A percentile compares a stretch with the other conserved stretches of the same genome.
Evolutionary conservation across 2,113 vertebrate species (phyloP).

Genomic region (Hemicordylus capensis): DNA sequence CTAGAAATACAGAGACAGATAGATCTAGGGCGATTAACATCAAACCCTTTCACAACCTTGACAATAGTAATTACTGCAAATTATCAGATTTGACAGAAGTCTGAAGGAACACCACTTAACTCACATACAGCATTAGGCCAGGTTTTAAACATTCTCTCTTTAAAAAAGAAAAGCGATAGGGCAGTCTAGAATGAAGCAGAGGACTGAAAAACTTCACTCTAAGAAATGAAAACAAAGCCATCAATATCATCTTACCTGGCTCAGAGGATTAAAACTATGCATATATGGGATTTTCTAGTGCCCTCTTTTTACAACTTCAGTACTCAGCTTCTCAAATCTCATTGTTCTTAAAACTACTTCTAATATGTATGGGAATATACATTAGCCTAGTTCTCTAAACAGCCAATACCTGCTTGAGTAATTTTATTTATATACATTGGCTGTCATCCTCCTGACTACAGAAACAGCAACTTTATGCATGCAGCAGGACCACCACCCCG

Average conservation of each 20-base stretch:
- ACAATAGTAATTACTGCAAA: conserved; percentile 77
- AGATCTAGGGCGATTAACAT: conserved; percentile 41
- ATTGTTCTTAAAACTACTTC: background rate
- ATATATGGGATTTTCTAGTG: conserved; percentile 29
- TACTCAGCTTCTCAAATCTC: background rate
- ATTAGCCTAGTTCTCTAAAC: background rate
- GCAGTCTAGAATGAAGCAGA: conserved; percentile 51
- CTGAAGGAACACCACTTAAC: conserved; percentile 72
- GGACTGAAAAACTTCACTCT: conserved; percentile 65
- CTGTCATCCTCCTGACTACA: too few species aligned
- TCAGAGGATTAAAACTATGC: conserved; percentile 48
- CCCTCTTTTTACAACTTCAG: conserved; percentile 15
- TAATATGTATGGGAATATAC: rapidly evolving
- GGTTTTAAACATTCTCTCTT: conserved; percentile 71
- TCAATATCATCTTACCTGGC: conserved; percentile 52
- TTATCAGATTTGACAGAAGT: conserved; percentile 71
- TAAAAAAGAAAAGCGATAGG: conserved; percentile 73
- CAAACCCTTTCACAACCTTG: conserved; percentile 56
- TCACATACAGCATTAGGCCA: conserved; percentile 65
- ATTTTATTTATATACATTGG: background rate
- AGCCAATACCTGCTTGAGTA: background rate
- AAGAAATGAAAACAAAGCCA: conserved; percentile 68
- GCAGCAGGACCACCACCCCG: too few species aligned
- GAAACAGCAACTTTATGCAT: too few species aligned
- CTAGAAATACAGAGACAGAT: background rate